Evolutionary conservation across 2,113 vertebrate species (phyloP).

Genomic region (Casuarius casuarius): DNA sequence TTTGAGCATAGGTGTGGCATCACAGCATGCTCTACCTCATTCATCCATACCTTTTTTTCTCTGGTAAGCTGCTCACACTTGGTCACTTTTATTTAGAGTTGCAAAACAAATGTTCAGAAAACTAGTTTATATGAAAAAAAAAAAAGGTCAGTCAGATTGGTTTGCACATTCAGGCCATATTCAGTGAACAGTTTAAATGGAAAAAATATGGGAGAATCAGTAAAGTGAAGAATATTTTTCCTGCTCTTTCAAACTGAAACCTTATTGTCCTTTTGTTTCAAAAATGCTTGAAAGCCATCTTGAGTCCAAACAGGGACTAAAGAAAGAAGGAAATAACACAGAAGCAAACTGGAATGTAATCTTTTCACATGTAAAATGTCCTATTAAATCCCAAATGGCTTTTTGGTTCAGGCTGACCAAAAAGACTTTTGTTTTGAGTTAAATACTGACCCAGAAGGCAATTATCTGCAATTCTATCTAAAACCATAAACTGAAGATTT

Average conservation of each 20-base stretch:
- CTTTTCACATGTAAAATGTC: not conserved
- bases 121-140: not conserved
- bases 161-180: slow-evolving; percentile 36
- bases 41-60: not conserved
- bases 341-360: not conserved
- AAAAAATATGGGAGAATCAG: slow-evolving; percentile 7
- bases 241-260: not conserved
- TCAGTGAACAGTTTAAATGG: slow-evolving; percentile 5
- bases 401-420: not conserved
- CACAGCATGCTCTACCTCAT: not conserved
- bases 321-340: not conserved
- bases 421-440: not conserved
- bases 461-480: not conserved
- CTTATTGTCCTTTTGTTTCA: not conserved
- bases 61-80: not conserved
- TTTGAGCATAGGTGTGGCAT: not conserved
- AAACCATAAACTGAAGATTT: not conserved
- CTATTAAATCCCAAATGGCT: not conserved
- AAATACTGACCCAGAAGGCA: not conserved
- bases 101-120: not conserved
- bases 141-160: not conserved
- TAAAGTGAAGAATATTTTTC: slow-evolving; percentile 21
- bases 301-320: not conserved
- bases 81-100: not conserved
- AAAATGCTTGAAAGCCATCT: slow-evolving; percentile 4